Base-by-base conservation (phyloP, 1,140 invertebrate genomes). In the Caerostris extrusa region DNA sequence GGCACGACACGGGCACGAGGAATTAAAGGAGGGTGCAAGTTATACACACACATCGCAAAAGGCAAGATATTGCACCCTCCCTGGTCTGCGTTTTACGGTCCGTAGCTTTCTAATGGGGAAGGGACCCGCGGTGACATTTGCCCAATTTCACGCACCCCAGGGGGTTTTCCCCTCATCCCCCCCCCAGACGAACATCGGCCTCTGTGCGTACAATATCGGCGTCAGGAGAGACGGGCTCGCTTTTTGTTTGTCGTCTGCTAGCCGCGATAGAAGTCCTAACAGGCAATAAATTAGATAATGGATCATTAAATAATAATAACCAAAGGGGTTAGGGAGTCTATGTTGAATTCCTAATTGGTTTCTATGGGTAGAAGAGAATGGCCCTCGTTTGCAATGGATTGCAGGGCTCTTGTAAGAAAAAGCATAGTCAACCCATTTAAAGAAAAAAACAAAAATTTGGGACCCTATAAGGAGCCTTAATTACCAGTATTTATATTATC, bases 91-190 rank as follows among this genome's bases (percentile, higher is more conserved):
- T 85, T 92, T 85, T 85, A 92, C 81, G 90, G 17, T 92, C 90
- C 61, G 53, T 67, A 34, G 7, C 14, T 17, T 64, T 60, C 82
- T 85, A 92, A 92, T 92, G 90, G 81, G 61, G 69, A 53, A 77
- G 56, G 81, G 90, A 69, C 55, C 57, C 90, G 90, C 67, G 90
- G 90, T 92, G 90, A 92, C 90, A 92, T 92, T 91, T 92, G 90
- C 90, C 87, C 90, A 92, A 92, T 92, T 92, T 92, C 71, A 85
- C 90, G 90, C 90, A 92, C 90, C 81, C 90, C 57, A 58, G 82
- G 60, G 90, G 60, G 81, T 5, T 86, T 50, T n/a, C n/a, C 34
- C 60, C 85, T 77, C 67, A 67, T 34, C 86, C 55, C n/a, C 69
- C 67, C 17, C 55, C 19, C 61, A n/a, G 19, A n/a, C 61, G 86